Evolutionary conservation across 2,888 invertebrate species (phyloP).

Genomic region (Copidosoma aretas): DNA sequence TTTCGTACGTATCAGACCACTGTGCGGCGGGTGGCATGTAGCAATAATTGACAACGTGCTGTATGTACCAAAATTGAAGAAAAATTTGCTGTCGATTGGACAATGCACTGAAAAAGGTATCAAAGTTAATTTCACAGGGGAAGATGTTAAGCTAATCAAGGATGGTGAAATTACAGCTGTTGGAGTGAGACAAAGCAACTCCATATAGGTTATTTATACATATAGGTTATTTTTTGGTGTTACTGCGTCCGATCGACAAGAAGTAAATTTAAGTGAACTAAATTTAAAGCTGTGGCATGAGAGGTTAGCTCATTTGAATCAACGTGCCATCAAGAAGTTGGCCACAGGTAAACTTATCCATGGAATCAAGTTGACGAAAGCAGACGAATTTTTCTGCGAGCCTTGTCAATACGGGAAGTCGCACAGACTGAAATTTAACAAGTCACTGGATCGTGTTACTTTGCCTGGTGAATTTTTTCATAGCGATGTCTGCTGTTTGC

Average conservation of each 20-base stretch:
- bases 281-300: background rate
- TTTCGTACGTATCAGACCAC: too few relatives aligned
- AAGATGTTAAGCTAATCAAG: background rate
- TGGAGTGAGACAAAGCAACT: background rate
- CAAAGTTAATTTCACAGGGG: constrained; percentile 15
- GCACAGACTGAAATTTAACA: constrained; percentile 41
- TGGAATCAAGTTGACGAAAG: background rate
- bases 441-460: background rate
- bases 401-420: constrained; percentile 45
- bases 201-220: too few relatives aligned
- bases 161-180: background rate
- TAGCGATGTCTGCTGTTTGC: background rate
- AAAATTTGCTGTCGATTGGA: constrained; percentile 38
- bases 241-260: background rate
- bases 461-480: background rate
- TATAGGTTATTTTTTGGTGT: background rate
- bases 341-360: background rate
- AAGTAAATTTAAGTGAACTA: background rate
- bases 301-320: background rate
- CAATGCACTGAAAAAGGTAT: constrained; percentile 15
- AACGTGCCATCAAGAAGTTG: background rate
- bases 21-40: background rate
- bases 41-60: background rate
- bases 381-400: constrained; percentile 41
- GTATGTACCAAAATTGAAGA: constrained; percentile 20